Percentiles rank a stretch among this genome's conserved stretches.
These are phyloP conservation scores for Gonioctena quinquepunctata DNA, from an alignment of 1,140 invertebrate species.

Conservation along the genomic window DNA sequence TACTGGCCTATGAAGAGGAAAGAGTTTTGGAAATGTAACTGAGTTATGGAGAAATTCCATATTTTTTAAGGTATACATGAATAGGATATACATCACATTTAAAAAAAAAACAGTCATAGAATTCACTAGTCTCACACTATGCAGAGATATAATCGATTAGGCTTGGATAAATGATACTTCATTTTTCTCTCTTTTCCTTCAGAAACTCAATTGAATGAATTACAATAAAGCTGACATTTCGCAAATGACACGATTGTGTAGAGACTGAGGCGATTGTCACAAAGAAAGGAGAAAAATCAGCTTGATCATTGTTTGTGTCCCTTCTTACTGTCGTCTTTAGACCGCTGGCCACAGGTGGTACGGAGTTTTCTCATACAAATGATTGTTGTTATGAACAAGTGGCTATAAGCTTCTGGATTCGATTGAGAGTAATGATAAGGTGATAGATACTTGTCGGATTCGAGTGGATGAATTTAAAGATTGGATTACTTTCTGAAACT, in stretches of 20 bases:
- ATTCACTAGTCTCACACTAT: too few relatives aligned
- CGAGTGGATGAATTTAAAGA: neutral
- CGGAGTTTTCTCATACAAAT: neutral
- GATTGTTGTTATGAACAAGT: slow-evolving; percentile 10
- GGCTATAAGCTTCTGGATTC: slow-evolving; percentile 19
- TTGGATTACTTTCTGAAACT: slow-evolving; percentile 15
- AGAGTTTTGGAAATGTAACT: too few relatives aligned
- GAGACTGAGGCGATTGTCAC: neutral
- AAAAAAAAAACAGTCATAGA: too few relatives aligned
- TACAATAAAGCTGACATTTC: neutral
- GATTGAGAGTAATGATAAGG: slow-evolving; percentile 9
- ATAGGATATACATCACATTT: too few relatives aligned
- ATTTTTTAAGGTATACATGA: too few relatives aligned
- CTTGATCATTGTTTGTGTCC: slow-evolving; percentile 8
- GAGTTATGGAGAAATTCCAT: too few relatives aligned
- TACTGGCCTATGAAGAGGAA: too few relatives aligned
- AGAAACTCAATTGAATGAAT: too few relatives aligned
- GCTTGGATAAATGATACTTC: too few relatives aligned
- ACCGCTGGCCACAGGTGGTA: neutral
- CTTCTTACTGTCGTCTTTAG: neutral
- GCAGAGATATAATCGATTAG: too few relatives aligned
- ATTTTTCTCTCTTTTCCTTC: too few relatives aligned
- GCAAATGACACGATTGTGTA: neutral
- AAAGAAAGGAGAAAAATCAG: neutral
- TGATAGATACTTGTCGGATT: slow-evolving; percentile 15